Conservation (phyloP, 2,797 vertebrate genomes). For the Sebastes wilsoni region DNA sequence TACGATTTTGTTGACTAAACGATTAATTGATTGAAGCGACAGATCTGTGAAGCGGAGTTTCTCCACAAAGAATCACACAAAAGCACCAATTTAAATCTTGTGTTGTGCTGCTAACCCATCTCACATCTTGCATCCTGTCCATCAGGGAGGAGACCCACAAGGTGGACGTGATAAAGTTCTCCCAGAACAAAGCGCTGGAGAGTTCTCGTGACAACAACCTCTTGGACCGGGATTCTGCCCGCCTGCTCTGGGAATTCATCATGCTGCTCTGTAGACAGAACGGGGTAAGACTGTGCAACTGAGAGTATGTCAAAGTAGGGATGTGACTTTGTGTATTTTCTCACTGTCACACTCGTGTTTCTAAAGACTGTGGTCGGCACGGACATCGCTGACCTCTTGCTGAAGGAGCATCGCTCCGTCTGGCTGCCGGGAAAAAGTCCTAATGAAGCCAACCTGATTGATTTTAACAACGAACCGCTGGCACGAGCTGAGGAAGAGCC, state of each 20-base stretch:
- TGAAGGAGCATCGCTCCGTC: conserved; percentile 93
- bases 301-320: not conserved
- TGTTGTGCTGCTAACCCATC: not conserved
- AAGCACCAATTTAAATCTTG: no score
- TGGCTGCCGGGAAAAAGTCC: conserved; percentile 98
- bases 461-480: conserved; percentile 93
- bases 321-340: not conserved
- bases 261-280: conserved; percentile 95
- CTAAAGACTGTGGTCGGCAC: conserved; percentile 95
- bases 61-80: no score
- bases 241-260: conserved; percentile 96
- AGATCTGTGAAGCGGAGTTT: no score
- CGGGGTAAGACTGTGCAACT: conserved; percentile 82
- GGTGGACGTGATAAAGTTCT: conserved; percentile 98
- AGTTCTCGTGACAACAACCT: conserved; percentile 89
- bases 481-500: conserved; percentile 89
- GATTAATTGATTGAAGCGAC: no score
- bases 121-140: not conserved
- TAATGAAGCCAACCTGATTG: conserved; percentile 96
- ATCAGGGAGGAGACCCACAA: conserved; percentile 97
- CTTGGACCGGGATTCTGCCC: conserved; percentile 93
- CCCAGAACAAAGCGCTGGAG: conserved; percentile 91
- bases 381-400: conserved; percentile 93
- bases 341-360: not conserved
- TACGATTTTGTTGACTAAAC: no score